Conservation (phyloP, 1,140 invertebrate species). For the Drosophila nikananu region DNA sequence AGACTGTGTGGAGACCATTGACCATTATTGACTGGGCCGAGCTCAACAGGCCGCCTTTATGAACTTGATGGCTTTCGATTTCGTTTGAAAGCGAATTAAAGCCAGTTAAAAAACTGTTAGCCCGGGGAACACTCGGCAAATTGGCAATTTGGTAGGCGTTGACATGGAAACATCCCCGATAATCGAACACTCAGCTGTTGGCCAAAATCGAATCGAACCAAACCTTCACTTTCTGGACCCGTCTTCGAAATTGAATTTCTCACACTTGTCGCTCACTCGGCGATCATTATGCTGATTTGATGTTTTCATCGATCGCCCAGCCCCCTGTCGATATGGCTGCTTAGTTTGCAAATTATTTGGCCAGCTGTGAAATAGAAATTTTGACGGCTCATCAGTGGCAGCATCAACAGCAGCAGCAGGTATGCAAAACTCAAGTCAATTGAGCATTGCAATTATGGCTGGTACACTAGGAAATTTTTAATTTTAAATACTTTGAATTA, state of each 20-base stretch:
- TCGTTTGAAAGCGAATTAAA: constrained; percentile 55
- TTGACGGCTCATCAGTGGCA: constrained; percentile 56
- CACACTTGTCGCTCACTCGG: constrained; percentile 69
- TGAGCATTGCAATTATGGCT: constrained; percentile 10
- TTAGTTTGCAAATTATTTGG: constrained; percentile 49
- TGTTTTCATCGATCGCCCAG: constrained; percentile 63
- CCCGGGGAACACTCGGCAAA: too few species aligned
- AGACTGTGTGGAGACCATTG: constrained; percentile 41
- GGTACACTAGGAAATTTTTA: neutral
- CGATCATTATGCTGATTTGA: constrained; percentile 65
- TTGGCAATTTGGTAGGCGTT: constrained; percentile 60
- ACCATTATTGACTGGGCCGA: constrained; percentile 12
- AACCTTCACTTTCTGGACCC: constrained; percentile 58
- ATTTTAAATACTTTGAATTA: neutral
- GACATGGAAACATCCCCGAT: constrained; percentile 35
- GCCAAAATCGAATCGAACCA: constrained; percentile 13
- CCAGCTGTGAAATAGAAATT: constrained; percentile 57
- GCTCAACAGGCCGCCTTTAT: constrained; percentile 39
- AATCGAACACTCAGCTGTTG: constrained; percentile 7
- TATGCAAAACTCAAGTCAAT: constrained; percentile 27
- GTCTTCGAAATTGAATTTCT: constrained; percentile 70
- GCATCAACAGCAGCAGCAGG: neutral
- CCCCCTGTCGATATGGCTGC: constrained; percentile 49
- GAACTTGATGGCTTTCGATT: constrained; percentile 67
- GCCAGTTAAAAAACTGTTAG: constrained; percentile 56